Evolutionary conservation across 2,113 vertebrate genomes (phyloP).

Genomic region (Chlorodrepanis virens): DNA sequence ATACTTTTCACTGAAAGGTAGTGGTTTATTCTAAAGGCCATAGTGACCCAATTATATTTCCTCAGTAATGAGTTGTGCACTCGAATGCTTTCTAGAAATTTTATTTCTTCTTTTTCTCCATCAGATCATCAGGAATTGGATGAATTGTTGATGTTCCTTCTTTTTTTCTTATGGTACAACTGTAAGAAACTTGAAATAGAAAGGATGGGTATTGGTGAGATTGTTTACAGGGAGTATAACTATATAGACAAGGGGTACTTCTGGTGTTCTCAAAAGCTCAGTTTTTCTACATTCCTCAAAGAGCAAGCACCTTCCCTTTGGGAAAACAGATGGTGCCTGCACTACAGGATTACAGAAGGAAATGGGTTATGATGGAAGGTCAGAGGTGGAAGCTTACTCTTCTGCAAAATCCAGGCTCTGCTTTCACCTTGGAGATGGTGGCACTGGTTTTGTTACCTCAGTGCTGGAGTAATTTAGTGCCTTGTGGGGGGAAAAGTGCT

Average conservation of each 20-base stretch:
- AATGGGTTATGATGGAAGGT: neutral
- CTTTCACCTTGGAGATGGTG: neutral
- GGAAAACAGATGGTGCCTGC: neutral
- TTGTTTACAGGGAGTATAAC: neutral
- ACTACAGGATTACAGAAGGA: neutral
- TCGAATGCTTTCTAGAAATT: neutral
- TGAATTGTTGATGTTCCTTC: neutral
- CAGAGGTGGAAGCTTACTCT: neutral
- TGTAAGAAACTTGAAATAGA: neutral
- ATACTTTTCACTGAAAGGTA: neutral
- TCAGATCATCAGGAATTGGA: neutral
- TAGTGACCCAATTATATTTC: neutral
- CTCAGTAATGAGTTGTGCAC: neutral
- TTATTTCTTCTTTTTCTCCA: neutral
- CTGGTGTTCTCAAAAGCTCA: neutral
- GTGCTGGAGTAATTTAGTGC: neutral
- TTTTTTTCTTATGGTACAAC: neutral
- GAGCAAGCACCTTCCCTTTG: neutral
- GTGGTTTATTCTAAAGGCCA: neutral
- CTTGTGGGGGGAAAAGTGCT: neutral
- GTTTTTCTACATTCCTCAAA: neutral
- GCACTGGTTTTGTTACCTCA: neutral
- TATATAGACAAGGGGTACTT: neutral
- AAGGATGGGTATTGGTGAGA: neutral
- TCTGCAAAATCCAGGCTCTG: neutral